These are phyloP conservation scores for Mesorhabditis spiculigera DNA, from an alignment of 2,888 invertebrate genomes.

Conservation along the genomic window DNA sequence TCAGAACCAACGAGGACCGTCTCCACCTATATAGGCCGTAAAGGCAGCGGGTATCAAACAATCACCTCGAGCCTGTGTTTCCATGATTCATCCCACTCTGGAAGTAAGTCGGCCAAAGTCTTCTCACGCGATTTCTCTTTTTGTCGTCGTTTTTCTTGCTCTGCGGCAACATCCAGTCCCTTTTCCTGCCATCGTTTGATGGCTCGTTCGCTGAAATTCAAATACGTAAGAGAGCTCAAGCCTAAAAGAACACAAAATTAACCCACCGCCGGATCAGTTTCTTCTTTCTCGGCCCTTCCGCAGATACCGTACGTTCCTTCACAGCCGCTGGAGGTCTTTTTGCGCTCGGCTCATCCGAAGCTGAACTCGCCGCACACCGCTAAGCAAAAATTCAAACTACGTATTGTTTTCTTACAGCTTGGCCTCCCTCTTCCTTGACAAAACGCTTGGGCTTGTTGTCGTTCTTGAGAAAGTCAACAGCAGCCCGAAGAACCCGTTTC, in stretches of 20 bases:
- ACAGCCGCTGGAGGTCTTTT: not conserved
- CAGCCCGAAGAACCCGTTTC: slow-evolving; percentile 81
- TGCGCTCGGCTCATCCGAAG: not conserved
- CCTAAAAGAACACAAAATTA: too few species aligned
- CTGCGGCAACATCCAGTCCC: slow-evolving; percentile 41
- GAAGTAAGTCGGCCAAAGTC: slow-evolving; percentile 41
- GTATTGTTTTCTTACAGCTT: not conserved
- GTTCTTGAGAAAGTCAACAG: slow-evolving; percentile 66
- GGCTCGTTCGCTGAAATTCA: not conserved
- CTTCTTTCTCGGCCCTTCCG: not conserved
- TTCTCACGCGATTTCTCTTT: slow-evolving; percentile 28
- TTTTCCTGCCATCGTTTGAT: slow-evolving; percentile 28
- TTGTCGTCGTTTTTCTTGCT: slow-evolving; percentile 14
- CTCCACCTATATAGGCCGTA: slow-evolving; percentile 29
- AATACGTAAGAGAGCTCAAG: too few species aligned
- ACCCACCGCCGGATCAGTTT: not conserved
- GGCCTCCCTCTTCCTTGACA: slow-evolving; percentile 15
- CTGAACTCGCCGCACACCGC: too few species aligned
- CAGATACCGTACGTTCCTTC: not conserved
- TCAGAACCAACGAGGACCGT: slow-evolving; percentile 28
- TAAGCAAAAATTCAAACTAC: not conserved
- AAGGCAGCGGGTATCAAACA: not conserved
- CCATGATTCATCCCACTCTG: slow-evolving; percentile 25
- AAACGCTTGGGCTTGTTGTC: slow-evolving; percentile 51
- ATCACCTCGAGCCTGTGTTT: slow-evolving; percentile 40